Evolutionary conservation across 2,888 invertebrate genomes (phyloP).

Genomic region (Drosophila neutralis): DNA sequence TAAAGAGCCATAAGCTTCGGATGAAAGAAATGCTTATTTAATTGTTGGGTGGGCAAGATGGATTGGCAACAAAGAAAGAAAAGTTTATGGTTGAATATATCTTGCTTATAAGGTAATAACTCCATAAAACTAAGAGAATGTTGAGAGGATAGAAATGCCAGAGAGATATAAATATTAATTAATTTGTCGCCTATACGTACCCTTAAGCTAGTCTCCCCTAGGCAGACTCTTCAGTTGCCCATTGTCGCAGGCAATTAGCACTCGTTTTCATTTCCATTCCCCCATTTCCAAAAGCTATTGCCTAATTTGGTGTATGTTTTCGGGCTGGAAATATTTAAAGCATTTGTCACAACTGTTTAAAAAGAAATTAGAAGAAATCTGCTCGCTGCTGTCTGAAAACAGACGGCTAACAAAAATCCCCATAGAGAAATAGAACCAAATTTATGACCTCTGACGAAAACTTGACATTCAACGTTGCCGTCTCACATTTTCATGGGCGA

Average conservation of each 20-base stretch:
- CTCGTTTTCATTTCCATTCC: slow-evolving; percentile 22
- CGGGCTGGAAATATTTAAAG: slow-evolving; percentile 37
- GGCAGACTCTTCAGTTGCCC: slow-evolving; percentile 11
- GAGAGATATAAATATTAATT: not conserved
- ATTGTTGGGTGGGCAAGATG: slow-evolving; percentile 18
- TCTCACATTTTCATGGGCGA: slow-evolving; percentile 49
- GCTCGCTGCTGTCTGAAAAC: slow-evolving; percentile 12
- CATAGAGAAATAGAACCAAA: slow-evolving; percentile 29
- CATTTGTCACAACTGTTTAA: slow-evolving; percentile 75
- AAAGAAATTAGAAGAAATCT: slow-evolving; percentile 64
- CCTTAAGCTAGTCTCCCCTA: not conserved
- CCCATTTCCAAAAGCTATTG: slow-evolving; percentile 24
- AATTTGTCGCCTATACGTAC: not conserved
- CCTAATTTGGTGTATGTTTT: slow-evolving; percentile 46
- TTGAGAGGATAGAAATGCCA: not conserved
- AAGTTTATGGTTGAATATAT: not conserved
- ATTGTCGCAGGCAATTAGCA: slow-evolving; percentile 51
- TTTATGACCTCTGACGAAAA: slow-evolving; percentile 72
- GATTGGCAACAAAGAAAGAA: not conserved
- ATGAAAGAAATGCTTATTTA: slow-evolving; percentile 3
- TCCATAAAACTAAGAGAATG: not conserved
- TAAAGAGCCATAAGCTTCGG: slow-evolving; percentile 18
- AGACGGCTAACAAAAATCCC: slow-evolving; percentile 16
- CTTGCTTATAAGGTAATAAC: not conserved
- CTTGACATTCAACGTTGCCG: slow-evolving; percentile 69